Evolutionary conservation across 2,113 vertebrate species (phyloP).

Genomic region (Narcine bancroftii): DNA sequence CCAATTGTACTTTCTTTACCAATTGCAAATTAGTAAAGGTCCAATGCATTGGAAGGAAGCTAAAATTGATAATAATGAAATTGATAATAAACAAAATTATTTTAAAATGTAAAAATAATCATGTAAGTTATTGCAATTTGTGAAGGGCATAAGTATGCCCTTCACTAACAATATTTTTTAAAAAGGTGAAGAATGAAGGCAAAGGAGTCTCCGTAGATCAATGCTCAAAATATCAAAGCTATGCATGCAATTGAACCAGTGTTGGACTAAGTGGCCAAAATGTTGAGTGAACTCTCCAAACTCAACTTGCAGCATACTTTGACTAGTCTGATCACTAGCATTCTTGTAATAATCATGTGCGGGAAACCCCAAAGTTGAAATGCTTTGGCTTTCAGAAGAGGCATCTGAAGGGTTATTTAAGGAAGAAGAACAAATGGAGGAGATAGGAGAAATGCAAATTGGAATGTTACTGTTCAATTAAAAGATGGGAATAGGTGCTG

Average conservation of each 20-base stretch:
- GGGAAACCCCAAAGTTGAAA: not conserved
- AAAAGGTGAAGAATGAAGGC: not conserved
- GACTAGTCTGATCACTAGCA: not conserved
- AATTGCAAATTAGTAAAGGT: not conserved
- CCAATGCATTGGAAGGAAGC: not conserved
- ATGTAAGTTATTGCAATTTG: not conserved
- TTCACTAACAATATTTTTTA: not conserved
- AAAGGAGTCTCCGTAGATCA: not conserved
- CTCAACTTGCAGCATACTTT: not conserved
- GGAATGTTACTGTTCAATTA: not conserved
- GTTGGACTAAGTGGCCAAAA: not conserved
- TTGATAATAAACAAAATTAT: no score
- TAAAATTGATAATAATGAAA: no score
- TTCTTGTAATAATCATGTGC: not conserved
- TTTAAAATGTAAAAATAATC: not conserved
- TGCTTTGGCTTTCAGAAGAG: not conserved
- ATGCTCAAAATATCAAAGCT: not conserved
- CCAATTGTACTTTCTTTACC: no score
- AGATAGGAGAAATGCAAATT: not conserved
- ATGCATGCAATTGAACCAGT: not conserved
- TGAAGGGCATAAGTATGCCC: not conserved
- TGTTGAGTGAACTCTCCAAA: not conserved
- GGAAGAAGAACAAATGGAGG: not conserved
- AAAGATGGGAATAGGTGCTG: not conserved
- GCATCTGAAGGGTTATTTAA: not conserved